Percentiles rank a stretch among this genome's conserved stretches.
Conservation (phyloP, 2,113 vertebrate genomes). For the Vidua chalybeata region DNA sequence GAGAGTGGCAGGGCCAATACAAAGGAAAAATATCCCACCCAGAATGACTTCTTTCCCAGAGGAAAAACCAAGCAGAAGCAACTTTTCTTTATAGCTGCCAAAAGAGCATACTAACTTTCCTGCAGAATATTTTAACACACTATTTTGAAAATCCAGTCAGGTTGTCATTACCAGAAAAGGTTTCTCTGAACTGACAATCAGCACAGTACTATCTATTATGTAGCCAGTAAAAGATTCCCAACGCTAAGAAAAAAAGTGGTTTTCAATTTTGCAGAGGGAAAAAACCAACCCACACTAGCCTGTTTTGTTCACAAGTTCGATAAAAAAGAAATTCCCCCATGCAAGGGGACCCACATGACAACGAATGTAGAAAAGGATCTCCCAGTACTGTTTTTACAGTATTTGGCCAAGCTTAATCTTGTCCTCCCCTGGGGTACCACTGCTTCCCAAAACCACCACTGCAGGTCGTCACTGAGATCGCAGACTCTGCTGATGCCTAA, state of each 20-base stretch:
- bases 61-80: not conserved
- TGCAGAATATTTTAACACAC: not conserved
- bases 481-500: not conserved
- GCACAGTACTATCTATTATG: not conserved
- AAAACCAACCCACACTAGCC: not conserved
- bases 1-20: not conserved
- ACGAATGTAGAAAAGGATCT: not conserved
- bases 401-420: not conserved
- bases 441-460: not conserved
- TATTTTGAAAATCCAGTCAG: not conserved
- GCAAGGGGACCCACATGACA: not conserved
- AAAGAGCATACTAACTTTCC: slow-evolving; percentile 1
- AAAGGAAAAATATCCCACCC: not conserved
- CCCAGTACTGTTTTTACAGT: not conserved
- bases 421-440: not conserved
- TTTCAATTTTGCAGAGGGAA: not conserved
- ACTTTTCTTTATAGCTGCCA: slow-evolving; percentile 2
- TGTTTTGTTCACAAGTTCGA: not conserved
- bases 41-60: not conserved
- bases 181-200: slow-evolving; percentile 24
- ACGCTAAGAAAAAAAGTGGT: not conserved
- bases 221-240: not conserved
- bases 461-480: not conserved
- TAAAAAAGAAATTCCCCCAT: not conserved
- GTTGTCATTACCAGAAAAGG: slow-evolving; percentile 7